Percentiles rank a stretch among this genome's conserved stretches.
phyloP scores from a whole-genome alignment of 2,113 vertebrate genomes.

The Eulacestoma nigropectus region DNA sequence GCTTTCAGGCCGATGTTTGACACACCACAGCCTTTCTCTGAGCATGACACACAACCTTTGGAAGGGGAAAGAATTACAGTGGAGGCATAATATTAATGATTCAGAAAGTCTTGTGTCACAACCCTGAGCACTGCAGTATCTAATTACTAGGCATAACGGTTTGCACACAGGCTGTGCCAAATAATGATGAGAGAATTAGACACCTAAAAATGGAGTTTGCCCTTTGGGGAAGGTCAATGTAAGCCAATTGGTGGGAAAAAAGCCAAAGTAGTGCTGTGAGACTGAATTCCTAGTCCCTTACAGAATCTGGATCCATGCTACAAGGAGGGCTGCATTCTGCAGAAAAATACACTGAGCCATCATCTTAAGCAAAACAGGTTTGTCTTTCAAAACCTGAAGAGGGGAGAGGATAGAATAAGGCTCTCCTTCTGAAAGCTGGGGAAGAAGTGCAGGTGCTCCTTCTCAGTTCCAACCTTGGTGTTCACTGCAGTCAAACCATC shows the following conservation, averaged over 20 bases:
- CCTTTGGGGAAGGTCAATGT: slow-evolving; percentile 12
- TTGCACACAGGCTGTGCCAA: slow-evolving; percentile 33
- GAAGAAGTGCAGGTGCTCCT: background rate
- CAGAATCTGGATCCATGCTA: background rate
- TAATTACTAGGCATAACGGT: slow-evolving; percentile 41
- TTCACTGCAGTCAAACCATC: background rate
- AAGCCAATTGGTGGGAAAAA: background rate
- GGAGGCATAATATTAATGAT: slow-evolving; percentile 11
- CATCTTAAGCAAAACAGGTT: background rate
- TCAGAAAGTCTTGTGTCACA: slow-evolving; percentile 34
- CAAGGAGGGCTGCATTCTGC: background rate
- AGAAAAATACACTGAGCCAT: background rate
- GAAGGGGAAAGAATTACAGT: slow-evolving; percentile 1
- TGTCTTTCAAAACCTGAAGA: background rate
- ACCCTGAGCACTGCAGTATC: slow-evolving; percentile 3
- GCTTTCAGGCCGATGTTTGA: background rate
- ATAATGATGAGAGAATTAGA: slow-evolving; percentile 26
- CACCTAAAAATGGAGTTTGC: slow-evolving; percentile 41
- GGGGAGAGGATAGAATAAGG: background rate
- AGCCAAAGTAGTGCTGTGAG: background rate
- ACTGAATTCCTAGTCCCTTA: background rate
- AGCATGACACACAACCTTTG: background rate
- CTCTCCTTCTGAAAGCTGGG: background rate
- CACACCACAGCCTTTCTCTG: background rate
- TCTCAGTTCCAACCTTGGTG: background rate